These are phyloP conservation scores for Elachura formosa DNA, from an alignment of 2,113 vertebrate genomes.

Conservation along the genomic window DNA sequence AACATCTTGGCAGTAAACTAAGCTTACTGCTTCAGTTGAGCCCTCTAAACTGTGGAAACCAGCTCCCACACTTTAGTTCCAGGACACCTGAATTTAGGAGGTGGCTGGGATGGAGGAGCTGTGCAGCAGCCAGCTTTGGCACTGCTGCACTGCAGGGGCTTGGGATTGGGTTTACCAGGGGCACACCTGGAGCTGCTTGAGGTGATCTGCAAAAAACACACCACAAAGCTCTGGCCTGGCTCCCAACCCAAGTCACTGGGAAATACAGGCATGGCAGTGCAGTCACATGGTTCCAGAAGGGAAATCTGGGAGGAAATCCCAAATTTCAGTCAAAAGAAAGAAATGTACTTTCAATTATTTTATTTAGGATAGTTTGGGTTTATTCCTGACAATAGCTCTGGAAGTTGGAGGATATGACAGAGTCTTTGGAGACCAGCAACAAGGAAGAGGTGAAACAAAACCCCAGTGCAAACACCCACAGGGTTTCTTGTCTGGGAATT, in stretches of 20 bases:
- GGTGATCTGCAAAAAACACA: neutral
- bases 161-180: neutral
- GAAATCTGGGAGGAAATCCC: neutral
- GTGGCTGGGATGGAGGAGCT: neutral
- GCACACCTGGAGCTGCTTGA: accelerated
- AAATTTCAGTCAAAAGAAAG: neutral
- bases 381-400: constrained; percentile 23
- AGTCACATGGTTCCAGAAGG: neutral
- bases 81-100: neutral
- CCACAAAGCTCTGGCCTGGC: neutral
- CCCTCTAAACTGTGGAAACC: neutral
- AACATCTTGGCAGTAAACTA: neutral
- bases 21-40: neutral
- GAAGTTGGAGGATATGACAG: neutral
- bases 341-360: neutral
- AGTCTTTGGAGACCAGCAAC: neutral
- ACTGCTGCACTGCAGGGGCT: neutral
- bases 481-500: neutral
- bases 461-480: neutral
- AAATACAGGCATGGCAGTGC: neutral
- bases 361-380: neutral
- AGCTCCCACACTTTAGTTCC: accelerated
- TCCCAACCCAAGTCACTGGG: accelerated
- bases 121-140: neutral
- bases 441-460: neutral